Percentiles rank a stretch among this genome's conserved stretches.
phyloP scores from a whole-genome alignment of 92 coral and sea anemone species.

The Metridium senile region DNA sequence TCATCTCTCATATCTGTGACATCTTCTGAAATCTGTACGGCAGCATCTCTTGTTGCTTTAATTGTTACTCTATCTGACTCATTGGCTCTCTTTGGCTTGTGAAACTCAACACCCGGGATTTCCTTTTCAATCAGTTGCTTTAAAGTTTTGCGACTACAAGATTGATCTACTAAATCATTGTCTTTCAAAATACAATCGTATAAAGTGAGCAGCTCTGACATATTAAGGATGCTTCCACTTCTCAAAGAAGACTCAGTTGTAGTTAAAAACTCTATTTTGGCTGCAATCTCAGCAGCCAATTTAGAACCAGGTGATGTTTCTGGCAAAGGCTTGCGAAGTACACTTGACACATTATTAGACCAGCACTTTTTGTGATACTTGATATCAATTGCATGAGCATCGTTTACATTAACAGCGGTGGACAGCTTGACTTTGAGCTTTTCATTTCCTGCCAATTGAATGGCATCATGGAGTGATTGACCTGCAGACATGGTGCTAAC shows the following conservation, averaged over 20 bases:
- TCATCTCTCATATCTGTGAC: not conserved
- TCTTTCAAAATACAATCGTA: conserved; percentile 17
- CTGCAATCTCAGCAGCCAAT: conserved; percentile 28
- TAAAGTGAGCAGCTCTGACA: conserved; percentile 30
- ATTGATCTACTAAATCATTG: not conserved
- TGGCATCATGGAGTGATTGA: conserved; percentile 33
- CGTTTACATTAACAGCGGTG: conserved; percentile 33
- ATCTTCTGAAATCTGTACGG: conserved; percentile 25
- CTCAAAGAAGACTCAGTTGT: conserved; percentile 23
- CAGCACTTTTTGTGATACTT: conserved; percentile 30
- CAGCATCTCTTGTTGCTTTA: conserved; percentile 42
- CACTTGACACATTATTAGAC: conserved; percentile 17
- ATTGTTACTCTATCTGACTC: conserved; percentile 53
- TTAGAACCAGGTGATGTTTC: not conserved
- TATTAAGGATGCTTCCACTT: conserved; percentile 20
- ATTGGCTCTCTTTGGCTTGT: conserved; percentile 44
- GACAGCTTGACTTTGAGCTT: conserved; percentile 44
- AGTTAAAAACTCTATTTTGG: conserved; percentile 33
- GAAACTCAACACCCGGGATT: conserved; percentile 52
- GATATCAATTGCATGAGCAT: conserved; percentile 51
- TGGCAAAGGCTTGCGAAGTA: conserved; percentile 7
- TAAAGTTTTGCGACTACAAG: conserved; percentile 17
- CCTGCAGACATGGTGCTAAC: conserved; percentile 47
- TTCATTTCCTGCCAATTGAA: conserved; percentile 18
- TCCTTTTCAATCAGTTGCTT: conserved; percentile 45